Evolutionary conservation across 2,113 vertebrate species (phyloP).

Genomic region (Ploceus nigricollis): DNA sequence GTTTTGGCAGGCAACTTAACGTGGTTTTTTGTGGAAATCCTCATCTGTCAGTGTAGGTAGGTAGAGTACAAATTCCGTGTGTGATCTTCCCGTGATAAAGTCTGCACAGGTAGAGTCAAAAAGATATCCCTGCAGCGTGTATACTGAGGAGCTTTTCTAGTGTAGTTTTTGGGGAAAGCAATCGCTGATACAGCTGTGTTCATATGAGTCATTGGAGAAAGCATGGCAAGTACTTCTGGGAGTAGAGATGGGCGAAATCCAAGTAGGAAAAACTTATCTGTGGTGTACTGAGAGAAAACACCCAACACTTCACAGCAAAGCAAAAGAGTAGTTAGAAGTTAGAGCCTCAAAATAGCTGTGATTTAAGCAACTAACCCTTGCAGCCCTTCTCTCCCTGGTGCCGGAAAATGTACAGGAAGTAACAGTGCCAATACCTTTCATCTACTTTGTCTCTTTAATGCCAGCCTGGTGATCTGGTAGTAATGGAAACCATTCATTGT

Average conservation of each 20-base stretch:
- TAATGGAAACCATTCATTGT: rapidly evolving
- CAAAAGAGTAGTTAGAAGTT: not conserved
- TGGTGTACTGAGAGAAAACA: not conserved
- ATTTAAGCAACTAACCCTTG: not conserved
- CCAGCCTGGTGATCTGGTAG: not conserved
- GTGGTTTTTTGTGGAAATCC: not conserved
- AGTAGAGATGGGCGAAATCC: not conserved
- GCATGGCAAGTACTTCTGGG: not conserved
- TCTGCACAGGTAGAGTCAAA: not conserved
- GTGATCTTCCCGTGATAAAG: rapidly evolving
- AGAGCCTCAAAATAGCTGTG: not conserved
- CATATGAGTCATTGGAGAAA: not conserved
- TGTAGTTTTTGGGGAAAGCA: not conserved
- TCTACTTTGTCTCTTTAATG: not conserved
- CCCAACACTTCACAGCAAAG: not conserved
- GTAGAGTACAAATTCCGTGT: not conserved
- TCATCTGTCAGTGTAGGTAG: not conserved
- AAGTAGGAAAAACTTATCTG: not conserved
- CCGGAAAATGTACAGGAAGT: not conserved
- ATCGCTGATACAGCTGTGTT: not conserved
- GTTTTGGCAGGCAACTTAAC: not conserved
- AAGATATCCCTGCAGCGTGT: not conserved
- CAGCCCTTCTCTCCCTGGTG: not conserved
- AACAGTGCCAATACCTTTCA: not conserved
- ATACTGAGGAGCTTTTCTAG: not conserved